These are phyloP conservation scores for Sphenodon punctatus DNA, from an alignment of 2,797 vertebrate genomes.

Conservation along the genomic window DNA sequence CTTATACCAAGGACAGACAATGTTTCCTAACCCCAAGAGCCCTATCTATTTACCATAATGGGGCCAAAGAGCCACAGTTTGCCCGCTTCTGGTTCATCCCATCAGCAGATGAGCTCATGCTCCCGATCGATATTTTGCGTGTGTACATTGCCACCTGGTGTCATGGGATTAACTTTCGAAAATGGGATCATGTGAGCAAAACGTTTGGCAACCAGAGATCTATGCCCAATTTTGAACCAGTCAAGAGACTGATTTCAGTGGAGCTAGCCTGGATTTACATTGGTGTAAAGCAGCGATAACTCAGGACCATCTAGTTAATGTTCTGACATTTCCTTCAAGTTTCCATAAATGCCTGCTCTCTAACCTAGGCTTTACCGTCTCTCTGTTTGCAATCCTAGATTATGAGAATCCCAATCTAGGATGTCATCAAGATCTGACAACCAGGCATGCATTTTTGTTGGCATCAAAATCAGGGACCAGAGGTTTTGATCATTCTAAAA, in stretches of 20 bases:
- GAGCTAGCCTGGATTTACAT: neutral
- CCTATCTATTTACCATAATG: no score
- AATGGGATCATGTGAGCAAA: no score
- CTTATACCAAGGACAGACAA: no score
- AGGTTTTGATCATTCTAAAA: conserved; percentile 8
- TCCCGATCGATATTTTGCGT: no score
- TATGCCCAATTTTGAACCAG: neutral
- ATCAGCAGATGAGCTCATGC: no score
- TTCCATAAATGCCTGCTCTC: neutral
- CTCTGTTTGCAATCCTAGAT: no score
- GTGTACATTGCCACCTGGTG: no score
- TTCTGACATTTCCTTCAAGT: neutral
- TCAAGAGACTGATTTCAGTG: neutral
- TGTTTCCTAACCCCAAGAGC: no score
- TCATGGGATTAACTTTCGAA: no score
- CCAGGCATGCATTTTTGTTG: neutral
- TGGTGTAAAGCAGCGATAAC: neutral
- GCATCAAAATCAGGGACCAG: neutral
- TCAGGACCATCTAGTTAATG: neutral
- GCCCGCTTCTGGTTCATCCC: no score
- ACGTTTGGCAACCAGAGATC: no score
- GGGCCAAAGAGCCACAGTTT: no score
- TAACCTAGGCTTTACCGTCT: neutral
- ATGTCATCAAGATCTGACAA: neutral
- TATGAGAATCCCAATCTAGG: neutral